Conservation (phyloP, 1,140 invertebrate species). For the Penaeus chinensis region DNA sequence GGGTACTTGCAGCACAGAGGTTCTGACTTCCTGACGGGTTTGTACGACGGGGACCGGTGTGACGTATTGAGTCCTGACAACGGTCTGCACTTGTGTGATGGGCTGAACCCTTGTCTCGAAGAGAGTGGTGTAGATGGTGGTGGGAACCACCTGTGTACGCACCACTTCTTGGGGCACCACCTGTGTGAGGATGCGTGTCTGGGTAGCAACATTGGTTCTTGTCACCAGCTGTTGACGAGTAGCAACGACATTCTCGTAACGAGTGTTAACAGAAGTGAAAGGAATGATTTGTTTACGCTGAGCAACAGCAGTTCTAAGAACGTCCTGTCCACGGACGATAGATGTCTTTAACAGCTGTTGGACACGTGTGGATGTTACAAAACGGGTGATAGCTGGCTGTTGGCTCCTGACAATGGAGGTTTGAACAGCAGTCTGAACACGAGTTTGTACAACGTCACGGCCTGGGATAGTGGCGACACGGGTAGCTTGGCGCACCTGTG, state of each 20-base stretch:
- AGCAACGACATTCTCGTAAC: conserved; percentile 35
- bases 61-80: conserved; percentile 46
- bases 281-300: conserved; percentile 50
- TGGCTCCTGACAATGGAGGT: conserved; percentile 47
- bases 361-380: conserved; percentile 33
- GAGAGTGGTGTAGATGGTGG: conserved; percentile 42
- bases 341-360: conserved; percentile 40
- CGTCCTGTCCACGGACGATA: conserved; percentile 26
- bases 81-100: conserved; percentile 57
- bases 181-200: conserved; percentile 47
- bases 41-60: conserved; percentile 39
- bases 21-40: conserved; percentile 35
- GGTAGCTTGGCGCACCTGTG: conserved; percentile 20
- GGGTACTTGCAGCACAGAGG: conserved; percentile 50
- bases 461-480: conserved; percentile 36
- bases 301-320: conserved; percentile 33
- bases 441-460: conserved; percentile 44
- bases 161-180: conserved; percentile 59
- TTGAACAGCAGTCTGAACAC: conserved; percentile 52
- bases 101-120: conserved; percentile 46
- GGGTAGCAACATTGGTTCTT: conserved; percentile 47
- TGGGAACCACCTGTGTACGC: conserved; percentile 41
- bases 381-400: conserved; percentile 41
- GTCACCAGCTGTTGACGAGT: conserved; percentile 57
- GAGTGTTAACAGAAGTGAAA: conserved; percentile 46